Percentiles rank a stretch among this genome's conserved stretches.
phyloP scores from a whole-genome alignment of 2,888 invertebrate species.

The Ornithoptera alexandrae region DNA sequence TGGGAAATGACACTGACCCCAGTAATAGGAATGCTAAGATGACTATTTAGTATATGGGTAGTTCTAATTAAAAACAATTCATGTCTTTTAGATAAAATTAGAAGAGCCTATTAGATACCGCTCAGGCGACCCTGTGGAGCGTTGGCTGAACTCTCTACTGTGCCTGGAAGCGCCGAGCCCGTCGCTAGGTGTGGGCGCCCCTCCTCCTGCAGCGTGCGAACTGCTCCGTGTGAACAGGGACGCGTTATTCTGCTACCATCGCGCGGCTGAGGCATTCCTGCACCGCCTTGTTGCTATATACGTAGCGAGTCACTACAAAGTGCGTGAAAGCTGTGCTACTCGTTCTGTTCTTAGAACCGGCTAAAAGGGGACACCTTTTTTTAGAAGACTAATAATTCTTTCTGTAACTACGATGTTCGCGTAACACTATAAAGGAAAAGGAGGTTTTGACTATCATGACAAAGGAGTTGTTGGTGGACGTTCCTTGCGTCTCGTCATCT shows the following conservation, averaged over 20 bases:
- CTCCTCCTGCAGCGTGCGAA: slow-evolving; percentile 93
- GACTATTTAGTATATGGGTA: no score
- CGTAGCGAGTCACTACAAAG: slow-evolving; percentile 99
- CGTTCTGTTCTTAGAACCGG: no score
- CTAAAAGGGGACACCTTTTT: no score
- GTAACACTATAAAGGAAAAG: no score
- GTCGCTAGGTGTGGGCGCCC: slow-evolving; percentile 88
- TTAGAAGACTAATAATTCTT: no score
- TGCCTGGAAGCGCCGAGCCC: slow-evolving; percentile 92
- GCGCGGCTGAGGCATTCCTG: slow-evolving; percentile 94
- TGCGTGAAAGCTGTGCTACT: slow-evolving; percentile 41
- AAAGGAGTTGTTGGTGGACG: no score
- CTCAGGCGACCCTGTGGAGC: slow-evolving; percentile 91
- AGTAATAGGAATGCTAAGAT: no score
- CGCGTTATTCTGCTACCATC: slow-evolving; percentile 97
- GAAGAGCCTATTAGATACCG: slow-evolving; percentile 98
- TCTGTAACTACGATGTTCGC: no score
- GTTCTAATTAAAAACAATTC: no score
- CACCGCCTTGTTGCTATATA: slow-evolving; percentile 95
- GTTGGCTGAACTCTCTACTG: slow-evolving; percentile 93
- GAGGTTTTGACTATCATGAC: no score
- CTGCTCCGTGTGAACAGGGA: slow-evolving; percentile 92
- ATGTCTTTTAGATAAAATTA: slow-evolving; percentile 82
- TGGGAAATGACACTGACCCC: no score
- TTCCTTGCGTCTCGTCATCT: no score